Conservation (phyloP, 23 tunicate species). For the Ascidia mentula region DNA sequence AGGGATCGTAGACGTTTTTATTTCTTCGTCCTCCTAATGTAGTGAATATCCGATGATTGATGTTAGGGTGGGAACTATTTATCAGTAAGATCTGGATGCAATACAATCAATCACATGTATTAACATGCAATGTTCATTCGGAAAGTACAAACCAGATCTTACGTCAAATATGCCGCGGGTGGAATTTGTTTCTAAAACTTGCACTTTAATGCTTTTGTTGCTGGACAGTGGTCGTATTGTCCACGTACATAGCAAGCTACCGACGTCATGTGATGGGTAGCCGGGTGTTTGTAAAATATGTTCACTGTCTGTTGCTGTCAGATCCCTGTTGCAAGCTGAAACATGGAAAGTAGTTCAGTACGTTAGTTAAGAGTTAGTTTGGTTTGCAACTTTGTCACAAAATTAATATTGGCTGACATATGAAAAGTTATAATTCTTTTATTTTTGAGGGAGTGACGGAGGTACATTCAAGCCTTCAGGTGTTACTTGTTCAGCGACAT, state of each 20-base stretch:
- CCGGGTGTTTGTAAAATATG: not conserved
- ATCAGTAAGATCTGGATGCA: no score
- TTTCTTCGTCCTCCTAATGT: no score
- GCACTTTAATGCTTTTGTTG: not conserved
- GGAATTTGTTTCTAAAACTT: not conserved
- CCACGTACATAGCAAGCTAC: not conserved
- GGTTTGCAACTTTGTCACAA: not conserved
- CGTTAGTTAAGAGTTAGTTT: not conserved
- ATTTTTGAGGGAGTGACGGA: not conserved
- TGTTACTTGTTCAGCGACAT: not conserved
- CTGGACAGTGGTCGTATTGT: not conserved
- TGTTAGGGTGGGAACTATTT: no score
- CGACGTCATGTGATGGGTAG: not conserved
- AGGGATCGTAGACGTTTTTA: no score
- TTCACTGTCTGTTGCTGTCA: not conserved
- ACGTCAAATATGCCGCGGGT: no score
- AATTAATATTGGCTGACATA: no score
- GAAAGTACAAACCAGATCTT: no score
- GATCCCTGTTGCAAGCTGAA: not conserved
- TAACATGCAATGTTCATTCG: no score
- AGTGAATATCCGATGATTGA: no score
- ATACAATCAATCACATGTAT: no score
- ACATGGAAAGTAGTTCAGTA: not conserved
- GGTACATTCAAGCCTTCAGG: not conserved
- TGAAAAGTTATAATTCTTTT: no score